Evolutionary conservation across 1,140 invertebrate species (phyloP), one percentile per base, ranked within the genome.

Genomic region (Brachionus manjavacas): DNA sequence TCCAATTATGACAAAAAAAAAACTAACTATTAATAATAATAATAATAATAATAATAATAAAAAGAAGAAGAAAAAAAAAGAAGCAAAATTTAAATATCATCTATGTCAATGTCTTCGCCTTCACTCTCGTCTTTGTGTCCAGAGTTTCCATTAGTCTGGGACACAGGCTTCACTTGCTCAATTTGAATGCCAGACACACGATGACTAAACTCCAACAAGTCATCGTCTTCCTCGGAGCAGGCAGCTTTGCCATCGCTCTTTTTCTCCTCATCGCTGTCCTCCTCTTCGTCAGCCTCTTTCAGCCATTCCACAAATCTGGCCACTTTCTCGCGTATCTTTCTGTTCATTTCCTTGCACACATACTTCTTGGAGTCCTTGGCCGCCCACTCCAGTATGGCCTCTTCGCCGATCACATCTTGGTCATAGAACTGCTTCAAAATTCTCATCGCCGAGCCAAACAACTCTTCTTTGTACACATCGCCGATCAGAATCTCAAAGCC

Each of bases 261-360:
- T 9, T 89, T 88, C 23, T 90, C 90, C 7, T 87, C 87, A 23
- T 89, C 88, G 16, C 89, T 88, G 64, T 84, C 86, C 78, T 94
- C 93, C 88, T 97, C 95, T 89, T 97, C 96, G 87, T 98, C 96
- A 81, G 97, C 97, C 90, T 99, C 95, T 88, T 95, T 93, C 60
- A 99, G 92, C 97, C 97, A 99, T 86, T 94, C 95, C 9, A 99
- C 92, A 89, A 99, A 97, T 49, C 95, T 95, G 87, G 94, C 92
- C 66, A 95, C 96, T 87, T 95, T 94, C 52, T 93, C 92, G 86
- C 96, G 94, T 88, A 99, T 97, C 87, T 98, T 95, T 84, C 94
- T 93, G 76, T 94, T 93, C 79, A 98, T 89, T 87, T 97, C 95
- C 87, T 95, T 96, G 6, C 93, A 92, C 6, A 97, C 95, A 89